Conservation (phyloP, 1,140 invertebrate genomes). For the Gerris buenoi region DNA sequence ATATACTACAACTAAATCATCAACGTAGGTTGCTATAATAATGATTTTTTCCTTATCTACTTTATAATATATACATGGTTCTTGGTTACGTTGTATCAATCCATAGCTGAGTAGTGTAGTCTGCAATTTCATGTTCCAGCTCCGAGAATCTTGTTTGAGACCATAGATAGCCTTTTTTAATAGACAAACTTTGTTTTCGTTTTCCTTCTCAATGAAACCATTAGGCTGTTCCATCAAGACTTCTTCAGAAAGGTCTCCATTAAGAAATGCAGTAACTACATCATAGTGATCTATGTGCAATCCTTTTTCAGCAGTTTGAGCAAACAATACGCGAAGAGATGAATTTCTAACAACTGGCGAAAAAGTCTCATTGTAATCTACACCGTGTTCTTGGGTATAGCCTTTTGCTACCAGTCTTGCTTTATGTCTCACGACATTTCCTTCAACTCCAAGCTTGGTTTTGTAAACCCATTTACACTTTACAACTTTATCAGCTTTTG, state of each 20-base stretch:
- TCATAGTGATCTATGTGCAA: slow-evolving; percentile 28
- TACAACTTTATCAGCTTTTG: slow-evolving; percentile 18
- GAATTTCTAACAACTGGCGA: slow-evolving; percentile 15
- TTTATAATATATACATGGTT: no score
- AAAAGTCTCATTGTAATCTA: slow-evolving; percentile 22
- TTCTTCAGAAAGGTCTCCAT: slow-evolving; percentile 30
- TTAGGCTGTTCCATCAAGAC: slow-evolving; percentile 25
- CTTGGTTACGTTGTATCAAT: no score
- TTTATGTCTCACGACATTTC: slow-evolving; percentile 13
- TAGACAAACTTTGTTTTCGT: slow-evolving; percentile 20
- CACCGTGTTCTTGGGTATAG: slow-evolving; percentile 18
- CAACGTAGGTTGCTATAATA: no score
- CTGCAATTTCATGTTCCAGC: slow-evolving; percentile 10
- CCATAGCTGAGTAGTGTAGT: no score
- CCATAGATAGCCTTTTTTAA: slow-evolving; percentile 30
- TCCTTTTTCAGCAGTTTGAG: slow-evolving; percentile 26
- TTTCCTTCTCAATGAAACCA: background rate
- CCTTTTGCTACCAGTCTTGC: slow-evolving; percentile 24
- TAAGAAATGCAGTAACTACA: slow-evolving; percentile 31
- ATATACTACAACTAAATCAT: no score
- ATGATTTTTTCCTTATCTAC: no score
- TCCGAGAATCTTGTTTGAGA: slow-evolving; percentile 19
- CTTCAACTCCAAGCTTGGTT: slow-evolving; percentile 6
- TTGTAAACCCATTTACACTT: slow-evolving; percentile 29
- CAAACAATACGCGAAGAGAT: slow-evolving; percentile 28